These are phyloP conservation scores for Grammomys surdaster DNA, from an alignment of 2,113 vertebrate species.

Conservation along the genomic window DNA sequence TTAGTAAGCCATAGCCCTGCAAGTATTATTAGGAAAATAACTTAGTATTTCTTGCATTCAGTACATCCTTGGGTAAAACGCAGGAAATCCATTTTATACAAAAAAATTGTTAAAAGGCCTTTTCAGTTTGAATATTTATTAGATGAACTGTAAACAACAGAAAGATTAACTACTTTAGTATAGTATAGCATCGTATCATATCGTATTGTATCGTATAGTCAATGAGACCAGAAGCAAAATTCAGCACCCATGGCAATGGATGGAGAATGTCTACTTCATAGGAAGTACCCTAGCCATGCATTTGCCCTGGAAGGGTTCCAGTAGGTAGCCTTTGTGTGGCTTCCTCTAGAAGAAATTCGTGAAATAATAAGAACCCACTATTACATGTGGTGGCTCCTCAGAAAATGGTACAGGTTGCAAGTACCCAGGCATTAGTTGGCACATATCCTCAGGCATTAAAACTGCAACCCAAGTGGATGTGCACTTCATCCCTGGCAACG, in stretches of 20 bases:
- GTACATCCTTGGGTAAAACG: background rate
- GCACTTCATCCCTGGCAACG: slow-evolving; percentile 69
- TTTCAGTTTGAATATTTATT: background rate
- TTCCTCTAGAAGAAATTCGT: background rate
- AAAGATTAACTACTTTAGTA: background rate
- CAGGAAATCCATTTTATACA: background rate
- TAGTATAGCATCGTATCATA: too few relatives aligned
- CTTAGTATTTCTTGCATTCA: background rate
- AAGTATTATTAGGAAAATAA: background rate
- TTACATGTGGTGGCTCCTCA: background rate
- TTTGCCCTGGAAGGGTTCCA: background rate
- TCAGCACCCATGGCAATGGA: background rate
- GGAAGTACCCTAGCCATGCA: background rate
- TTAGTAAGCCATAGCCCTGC: background rate
- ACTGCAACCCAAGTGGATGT: background rate
- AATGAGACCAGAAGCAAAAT: background rate
- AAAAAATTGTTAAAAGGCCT: background rate
- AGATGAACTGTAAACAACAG: background rate
- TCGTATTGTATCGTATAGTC: too few relatives aligned
- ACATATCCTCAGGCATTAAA: background rate
- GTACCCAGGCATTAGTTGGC: background rate
- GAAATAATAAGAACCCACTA: background rate
- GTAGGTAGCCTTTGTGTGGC: background rate
- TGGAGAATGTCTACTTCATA: background rate
- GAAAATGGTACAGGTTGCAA: background rate